Percentiles rank a stretch among this genome's conserved stretches.
Evolutionary conservation across 2,113 vertebrate genomes (phyloP).

Genomic region (Cercocebus atys): DNA sequence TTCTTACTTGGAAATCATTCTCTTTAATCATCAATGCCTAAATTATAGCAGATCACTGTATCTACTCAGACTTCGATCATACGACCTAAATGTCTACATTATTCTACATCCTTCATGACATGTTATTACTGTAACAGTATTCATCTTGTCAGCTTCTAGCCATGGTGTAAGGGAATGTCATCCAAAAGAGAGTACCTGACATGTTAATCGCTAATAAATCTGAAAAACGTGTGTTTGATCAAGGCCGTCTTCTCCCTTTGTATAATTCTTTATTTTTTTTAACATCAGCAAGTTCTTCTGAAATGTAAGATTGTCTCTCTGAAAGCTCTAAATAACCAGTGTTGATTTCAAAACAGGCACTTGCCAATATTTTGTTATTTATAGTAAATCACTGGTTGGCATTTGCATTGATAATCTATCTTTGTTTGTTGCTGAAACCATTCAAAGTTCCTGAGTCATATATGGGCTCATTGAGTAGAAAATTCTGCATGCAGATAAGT

Average conservation of each 20-base stretch:
- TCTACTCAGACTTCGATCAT: background rate
- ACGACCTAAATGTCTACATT: background rate
- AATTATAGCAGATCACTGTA: background rate
- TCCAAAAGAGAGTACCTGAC: slow-evolving; percentile 68
- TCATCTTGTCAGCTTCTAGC: slow-evolving; percentile 72
- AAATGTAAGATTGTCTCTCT: slow-evolving; percentile 28
- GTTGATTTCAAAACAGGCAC: slow-evolving; percentile 49
- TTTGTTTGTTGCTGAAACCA: slow-evolving; percentile 68
- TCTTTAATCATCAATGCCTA: background rate
- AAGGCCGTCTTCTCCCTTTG: slow-evolving; percentile 44
- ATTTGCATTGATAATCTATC: slow-evolving; percentile 63
- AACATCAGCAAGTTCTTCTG: slow-evolving; percentile 33
- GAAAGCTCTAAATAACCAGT: slow-evolving; percentile 54
- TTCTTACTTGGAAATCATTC: background rate
- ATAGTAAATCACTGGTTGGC: slow-evolving; percentile 52
- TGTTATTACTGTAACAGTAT: slow-evolving; percentile 45
- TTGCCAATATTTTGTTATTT: slow-evolving; percentile 63
- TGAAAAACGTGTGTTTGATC: slow-evolving; percentile 71
- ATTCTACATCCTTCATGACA: slow-evolving; percentile 28
- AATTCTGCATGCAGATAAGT: slow-evolving; percentile 63
- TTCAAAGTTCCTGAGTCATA: slow-evolving; percentile 52
- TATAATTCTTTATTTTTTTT: background rate
- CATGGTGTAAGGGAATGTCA: slow-evolving; percentile 65
- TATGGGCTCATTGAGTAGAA: slow-evolving; percentile 59
- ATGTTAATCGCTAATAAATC: slow-evolving; percentile 72